These are phyloP conservation scores for Bombylius discolor DNA, from an alignment of 2,888 invertebrate genomes.

Conservation along the genomic window DNA sequence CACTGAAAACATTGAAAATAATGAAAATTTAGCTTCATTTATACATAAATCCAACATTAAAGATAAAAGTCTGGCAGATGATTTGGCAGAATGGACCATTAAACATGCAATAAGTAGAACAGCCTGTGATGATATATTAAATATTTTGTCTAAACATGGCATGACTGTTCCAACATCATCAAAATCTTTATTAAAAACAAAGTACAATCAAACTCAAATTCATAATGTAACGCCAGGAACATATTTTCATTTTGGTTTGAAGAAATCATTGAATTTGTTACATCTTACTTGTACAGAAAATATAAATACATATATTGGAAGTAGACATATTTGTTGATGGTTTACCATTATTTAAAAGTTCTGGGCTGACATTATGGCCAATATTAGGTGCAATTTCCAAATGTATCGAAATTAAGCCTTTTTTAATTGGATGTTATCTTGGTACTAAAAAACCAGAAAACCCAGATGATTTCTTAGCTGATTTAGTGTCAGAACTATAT, in stretches of 20 bases:
- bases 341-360: conserved; percentile 3
- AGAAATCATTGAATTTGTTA: not conserved
- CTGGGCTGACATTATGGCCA: conserved; percentile 2
- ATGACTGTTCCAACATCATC: not conserved
- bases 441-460: conserved; percentile 1
- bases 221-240: not conserved
- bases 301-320: not conserved
- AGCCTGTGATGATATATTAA: not conserved
- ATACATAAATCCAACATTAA: too few species aligned
- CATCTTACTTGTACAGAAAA: not conserved
- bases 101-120: not conserved
- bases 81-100: not conserved
- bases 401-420: not conserved
- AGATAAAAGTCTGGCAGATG: too few species aligned
- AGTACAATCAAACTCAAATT: not conserved
- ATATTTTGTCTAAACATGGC: not conserved
- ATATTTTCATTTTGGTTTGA: not conserved
- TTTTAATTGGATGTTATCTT: not conserved
- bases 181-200: not conserved
- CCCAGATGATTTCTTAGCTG: not conserved
- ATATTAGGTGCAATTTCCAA: conserved; percentile 3
- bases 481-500: conserved; percentile 1
- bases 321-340: conserved; percentile 2
- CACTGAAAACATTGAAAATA: too few species aligned
- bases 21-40: too few species aligned